A percentile compares a stretch with the other conserved stretches of the same genome.
These are phyloP conservation scores for Lathamus discolor DNA, from an alignment of 2,113 vertebrate species.

Conservation along the genomic window DNA sequence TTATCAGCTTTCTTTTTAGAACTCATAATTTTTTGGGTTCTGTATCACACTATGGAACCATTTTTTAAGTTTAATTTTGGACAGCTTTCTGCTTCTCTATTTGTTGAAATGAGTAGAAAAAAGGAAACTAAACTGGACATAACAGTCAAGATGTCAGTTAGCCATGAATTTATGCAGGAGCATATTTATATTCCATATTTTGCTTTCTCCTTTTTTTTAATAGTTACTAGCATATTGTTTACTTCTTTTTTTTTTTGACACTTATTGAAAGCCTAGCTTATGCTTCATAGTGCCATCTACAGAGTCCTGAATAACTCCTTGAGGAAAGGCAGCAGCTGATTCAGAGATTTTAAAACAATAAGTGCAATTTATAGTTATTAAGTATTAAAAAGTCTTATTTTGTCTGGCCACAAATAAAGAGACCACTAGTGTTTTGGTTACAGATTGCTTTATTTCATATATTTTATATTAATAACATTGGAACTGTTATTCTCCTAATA, in stretches of 20 bases:
- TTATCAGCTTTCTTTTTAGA: background rate
- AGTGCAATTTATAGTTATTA: background rate
- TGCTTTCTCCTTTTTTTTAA: background rate
- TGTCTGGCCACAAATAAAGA: background rate
- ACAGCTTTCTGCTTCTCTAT: background rate
- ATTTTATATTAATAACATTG: background rate
- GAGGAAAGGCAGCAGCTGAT: background rate
- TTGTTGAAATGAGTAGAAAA: background rate
- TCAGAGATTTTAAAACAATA: background rate
- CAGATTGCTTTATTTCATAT: background rate
- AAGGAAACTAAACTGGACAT: background rate
- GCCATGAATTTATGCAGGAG: background rate
- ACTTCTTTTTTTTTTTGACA: background rate
- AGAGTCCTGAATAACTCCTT: background rate
- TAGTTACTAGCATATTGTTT: background rate
- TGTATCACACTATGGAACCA: background rate
- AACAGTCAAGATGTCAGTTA: background rate
- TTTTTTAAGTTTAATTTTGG: background rate
- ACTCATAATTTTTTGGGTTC: background rate
- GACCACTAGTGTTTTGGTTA: background rate
- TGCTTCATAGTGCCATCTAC: background rate
- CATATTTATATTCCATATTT: background rate
- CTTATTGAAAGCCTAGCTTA: background rate
- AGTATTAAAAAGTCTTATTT: background rate
- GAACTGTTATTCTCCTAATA: background rate